Conservation (phyloP, 2,113 vertebrate species). For the Cygnus atratus region DNA sequence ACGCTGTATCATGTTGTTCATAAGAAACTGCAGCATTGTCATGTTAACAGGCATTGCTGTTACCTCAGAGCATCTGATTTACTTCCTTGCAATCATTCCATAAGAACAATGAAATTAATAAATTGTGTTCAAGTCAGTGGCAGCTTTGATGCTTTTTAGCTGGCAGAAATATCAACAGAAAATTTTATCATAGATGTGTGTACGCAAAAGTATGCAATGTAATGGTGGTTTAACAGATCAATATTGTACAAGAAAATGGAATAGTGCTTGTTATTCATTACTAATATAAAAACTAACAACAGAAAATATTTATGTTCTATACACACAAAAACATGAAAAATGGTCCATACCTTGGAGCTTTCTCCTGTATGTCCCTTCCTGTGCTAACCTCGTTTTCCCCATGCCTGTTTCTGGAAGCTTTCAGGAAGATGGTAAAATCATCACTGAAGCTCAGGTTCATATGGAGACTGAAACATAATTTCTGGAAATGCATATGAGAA, state of each 20-base stretch:
- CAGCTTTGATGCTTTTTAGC: background rate
- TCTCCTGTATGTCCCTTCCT: background rate
- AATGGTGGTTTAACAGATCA: background rate
- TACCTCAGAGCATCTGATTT: constrained; percentile 42
- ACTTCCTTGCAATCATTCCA: background rate
- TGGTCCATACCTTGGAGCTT: background rate
- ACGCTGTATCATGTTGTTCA: background rate
- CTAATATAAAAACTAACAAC: background rate
- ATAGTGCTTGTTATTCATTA: background rate
- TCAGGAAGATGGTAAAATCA: background rate
- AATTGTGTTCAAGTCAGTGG: background rate
- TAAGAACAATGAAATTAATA: constrained; percentile 49
- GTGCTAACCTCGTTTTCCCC: background rate
- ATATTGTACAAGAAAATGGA: background rate
- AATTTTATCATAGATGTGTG: background rate
- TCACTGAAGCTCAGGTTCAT: background rate
- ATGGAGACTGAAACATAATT: background rate
- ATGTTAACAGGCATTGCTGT: constrained; percentile 12
- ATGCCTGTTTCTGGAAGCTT: background rate
- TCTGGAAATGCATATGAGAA: background rate
- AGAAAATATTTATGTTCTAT: background rate
- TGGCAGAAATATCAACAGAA: background rate
- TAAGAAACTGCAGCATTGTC: background rate
- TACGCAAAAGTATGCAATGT: background rate
- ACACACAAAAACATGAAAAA: background rate